These are phyloP conservation scores for Ochotona curzoniae DNA, from an alignment of 2,113 vertebrate genomes.

Conservation along the genomic window DNA sequence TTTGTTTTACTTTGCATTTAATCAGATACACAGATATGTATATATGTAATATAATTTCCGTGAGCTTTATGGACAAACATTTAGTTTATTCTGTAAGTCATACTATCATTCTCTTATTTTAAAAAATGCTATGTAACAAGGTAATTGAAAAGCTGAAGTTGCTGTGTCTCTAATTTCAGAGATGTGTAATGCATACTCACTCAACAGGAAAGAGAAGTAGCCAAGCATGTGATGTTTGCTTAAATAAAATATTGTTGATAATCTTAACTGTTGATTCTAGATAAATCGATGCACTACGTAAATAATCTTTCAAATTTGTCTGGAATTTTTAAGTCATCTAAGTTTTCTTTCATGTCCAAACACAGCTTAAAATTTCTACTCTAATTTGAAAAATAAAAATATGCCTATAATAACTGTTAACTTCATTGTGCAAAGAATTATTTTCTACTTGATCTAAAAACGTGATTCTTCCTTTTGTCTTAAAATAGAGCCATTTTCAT, in stretches of 20 bases:
- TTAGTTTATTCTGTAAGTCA: not conserved
- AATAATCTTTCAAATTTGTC: conserved; percentile 4
- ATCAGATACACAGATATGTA: not conserved
- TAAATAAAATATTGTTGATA: conserved; percentile 36
- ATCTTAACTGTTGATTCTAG: not conserved
- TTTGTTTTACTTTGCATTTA: not conserved
- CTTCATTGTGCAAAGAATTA: not conserved
- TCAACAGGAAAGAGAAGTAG: not conserved
- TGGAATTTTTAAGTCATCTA: not conserved
- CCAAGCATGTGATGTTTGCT: not conserved
- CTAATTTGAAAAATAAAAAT: not conserved
- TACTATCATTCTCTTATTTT: not conserved
- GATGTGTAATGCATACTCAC: not conserved
- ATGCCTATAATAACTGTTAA: not conserved
- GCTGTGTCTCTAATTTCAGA: not conserved
- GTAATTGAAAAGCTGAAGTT: not conserved
- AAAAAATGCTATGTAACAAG: not conserved
- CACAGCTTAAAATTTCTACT: not conserved
- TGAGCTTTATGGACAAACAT: not conserved
- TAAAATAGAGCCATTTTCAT: not conserved
- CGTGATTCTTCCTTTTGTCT: not conserved
- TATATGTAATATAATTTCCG: not conserved
- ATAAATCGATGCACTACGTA: not conserved
- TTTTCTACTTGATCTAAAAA: not conserved
- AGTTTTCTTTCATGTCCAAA: not conserved